Conservation (phyloP, 2,113 vertebrate species). For the Merops nubicus region DNA sequence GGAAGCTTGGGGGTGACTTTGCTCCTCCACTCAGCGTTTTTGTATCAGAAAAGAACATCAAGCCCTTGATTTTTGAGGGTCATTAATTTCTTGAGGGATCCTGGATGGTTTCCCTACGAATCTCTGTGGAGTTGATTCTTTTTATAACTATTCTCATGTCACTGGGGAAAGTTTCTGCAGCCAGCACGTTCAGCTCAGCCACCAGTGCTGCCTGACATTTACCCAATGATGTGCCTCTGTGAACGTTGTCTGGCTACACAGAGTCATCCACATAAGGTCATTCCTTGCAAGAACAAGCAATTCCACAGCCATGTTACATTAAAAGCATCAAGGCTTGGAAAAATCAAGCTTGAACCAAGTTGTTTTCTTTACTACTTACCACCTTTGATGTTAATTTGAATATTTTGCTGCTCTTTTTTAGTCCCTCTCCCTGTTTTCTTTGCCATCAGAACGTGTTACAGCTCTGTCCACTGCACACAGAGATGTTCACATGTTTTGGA, state of each 20-base stretch:
- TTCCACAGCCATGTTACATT: not conserved
- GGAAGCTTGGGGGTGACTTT: not conserved
- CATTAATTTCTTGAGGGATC: constrained; percentile 17
- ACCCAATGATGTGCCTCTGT: constrained; percentile 23
- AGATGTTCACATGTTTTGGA: not conserved
- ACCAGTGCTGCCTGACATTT: constrained; percentile 25
- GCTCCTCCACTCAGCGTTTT: not conserved
- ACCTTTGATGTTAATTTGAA: rapidly evolving
- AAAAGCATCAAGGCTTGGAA: not conserved
- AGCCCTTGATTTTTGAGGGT: not conserved
- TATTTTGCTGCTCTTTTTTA: not conserved
- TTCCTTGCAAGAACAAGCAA: not conserved
- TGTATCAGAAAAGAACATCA: not conserved
- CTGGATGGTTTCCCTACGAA: constrained; percentile 44
- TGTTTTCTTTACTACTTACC: not conserved
- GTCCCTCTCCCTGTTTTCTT: not conserved
- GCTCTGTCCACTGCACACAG: not conserved
- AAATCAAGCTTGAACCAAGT: rapidly evolving
- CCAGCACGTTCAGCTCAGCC: constrained; percentile 34
- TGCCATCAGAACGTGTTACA: not conserved
- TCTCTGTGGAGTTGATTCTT: constrained; percentile 42
- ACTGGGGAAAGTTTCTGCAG: constrained; percentile 42
- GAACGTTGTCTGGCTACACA: not conserved
- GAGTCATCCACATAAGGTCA: constrained; percentile 35
- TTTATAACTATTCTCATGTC: constrained; percentile 43